phyloP scores from a whole-genome alignment of 2,888 invertebrate genomes.

The Diaprepes abbreviatus region DNA sequence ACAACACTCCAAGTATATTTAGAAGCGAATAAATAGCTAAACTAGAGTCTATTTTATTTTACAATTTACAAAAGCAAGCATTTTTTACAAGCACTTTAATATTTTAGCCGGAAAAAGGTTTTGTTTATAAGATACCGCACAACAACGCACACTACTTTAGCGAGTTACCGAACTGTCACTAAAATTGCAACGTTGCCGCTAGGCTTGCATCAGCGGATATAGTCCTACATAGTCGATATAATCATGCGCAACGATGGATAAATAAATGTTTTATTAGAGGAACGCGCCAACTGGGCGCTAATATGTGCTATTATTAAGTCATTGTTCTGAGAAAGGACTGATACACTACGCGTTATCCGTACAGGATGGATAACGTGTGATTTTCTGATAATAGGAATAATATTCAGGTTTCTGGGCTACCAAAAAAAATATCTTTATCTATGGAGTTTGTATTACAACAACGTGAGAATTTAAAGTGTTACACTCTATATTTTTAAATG shows the following conservation, averaged over 20 bases:
- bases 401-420: no score
- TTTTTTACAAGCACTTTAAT: constrained; percentile 31
- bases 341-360: background rate
- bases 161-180: constrained; percentile 56
- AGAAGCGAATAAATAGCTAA: constrained; percentile 10
- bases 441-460: no score
- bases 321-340: no score
- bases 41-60: constrained; percentile 5
- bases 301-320: no score
- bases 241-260: constrained; percentile 35
- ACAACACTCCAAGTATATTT: constrained; percentile 35
- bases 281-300: no score
- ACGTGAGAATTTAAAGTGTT: no score
- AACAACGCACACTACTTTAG: constrained; percentile 53
- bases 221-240: constrained; percentile 55
- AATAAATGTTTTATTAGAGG: no score
- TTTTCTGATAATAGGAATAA: no score
- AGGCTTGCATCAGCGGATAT: constrained; percentile 54
- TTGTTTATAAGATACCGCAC: constrained; percentile 57
- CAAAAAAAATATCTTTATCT: no score
- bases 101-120: constrained; percentile 48
- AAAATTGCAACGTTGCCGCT: constrained; percentile 62
- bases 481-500: no score
- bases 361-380: no score
- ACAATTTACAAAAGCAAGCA: background rate